Conservation (phyloP, 2,113 vertebrate genomes). For the Lynx canadensis region DNA sequence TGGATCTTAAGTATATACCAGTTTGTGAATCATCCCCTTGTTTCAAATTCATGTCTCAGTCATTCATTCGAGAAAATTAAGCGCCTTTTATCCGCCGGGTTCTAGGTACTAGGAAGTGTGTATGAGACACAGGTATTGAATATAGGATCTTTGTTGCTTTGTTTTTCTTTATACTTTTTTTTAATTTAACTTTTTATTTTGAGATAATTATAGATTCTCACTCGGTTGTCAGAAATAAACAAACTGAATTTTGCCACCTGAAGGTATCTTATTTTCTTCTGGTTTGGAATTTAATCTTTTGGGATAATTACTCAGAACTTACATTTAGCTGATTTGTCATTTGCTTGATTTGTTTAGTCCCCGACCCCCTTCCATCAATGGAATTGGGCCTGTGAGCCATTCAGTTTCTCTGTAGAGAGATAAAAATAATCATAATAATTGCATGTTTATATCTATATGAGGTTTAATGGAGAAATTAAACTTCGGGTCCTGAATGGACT, state of each 20-base stretch:
- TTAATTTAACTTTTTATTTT: neutral
- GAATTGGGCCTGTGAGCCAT: neutral
- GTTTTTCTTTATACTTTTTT: neutral
- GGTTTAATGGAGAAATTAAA: neutral
- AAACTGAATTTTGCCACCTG: neutral
- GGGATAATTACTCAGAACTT: neutral
- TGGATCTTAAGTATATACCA: neutral
- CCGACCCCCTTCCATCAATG: neutral
- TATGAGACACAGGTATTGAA: neutral
- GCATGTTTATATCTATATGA: neutral
- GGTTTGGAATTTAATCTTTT: conserved; percentile 9
- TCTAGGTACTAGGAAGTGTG: neutral
- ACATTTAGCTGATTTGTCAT: neutral
- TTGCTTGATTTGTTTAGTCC: neutral
- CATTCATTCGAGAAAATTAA: conserved; percentile 5
- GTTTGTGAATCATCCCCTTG: neutral
- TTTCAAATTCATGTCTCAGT: conserved; percentile 22
- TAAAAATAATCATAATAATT: neutral
- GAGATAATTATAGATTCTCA: neutral
- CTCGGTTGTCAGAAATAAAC: neutral
- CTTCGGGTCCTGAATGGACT: neutral
- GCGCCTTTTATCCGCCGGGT: neutral
- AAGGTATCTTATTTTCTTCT: neutral
- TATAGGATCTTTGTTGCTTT: neutral
- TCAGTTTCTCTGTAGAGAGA: neutral